Evolutionary conservation across 2,113 vertebrate genomes (phyloP).

Genomic region (Dasyurus viverrinus): DNA sequence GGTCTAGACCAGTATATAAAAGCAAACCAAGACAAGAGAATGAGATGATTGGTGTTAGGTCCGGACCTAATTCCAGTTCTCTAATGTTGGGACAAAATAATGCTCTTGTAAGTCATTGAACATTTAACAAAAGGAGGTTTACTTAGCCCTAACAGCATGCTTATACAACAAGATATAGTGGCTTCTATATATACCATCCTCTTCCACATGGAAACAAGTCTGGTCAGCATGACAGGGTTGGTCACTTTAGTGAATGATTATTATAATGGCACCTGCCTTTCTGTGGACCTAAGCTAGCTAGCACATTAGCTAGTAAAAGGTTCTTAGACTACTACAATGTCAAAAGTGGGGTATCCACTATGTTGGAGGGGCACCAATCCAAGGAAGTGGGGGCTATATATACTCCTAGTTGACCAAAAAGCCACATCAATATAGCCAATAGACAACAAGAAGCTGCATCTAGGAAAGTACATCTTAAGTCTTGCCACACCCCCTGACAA

Average conservation of each 20-base stretch:
- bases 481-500: not conserved
- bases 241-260: not conserved
- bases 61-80: not conserved
- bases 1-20: not conserved
- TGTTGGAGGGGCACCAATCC: not conserved
- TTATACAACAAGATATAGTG: not conserved
- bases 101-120: not conserved
- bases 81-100: not conserved
- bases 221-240: not conserved
- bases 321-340: not conserved
- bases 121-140: not conserved
- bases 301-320: not conserved
- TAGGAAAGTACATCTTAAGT: not conserved
- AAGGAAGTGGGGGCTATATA: not conserved
- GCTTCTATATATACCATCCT: not conserved
- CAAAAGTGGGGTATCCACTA: not conserved
- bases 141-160: not conserved
- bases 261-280: not conserved
- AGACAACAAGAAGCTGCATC: not conserved
- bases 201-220: not conserved
- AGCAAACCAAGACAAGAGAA: not conserved
- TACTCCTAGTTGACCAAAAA: not conserved
- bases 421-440: not conserved
- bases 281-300: not conserved
- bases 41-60: not conserved